A percentile compares a stretch with the other conserved stretches of the same genome.
These are phyloP conservation scores for Megaceryle maxima DNA, from an alignment of 2,113 vertebrate species.

Conservation along the genomic window DNA sequence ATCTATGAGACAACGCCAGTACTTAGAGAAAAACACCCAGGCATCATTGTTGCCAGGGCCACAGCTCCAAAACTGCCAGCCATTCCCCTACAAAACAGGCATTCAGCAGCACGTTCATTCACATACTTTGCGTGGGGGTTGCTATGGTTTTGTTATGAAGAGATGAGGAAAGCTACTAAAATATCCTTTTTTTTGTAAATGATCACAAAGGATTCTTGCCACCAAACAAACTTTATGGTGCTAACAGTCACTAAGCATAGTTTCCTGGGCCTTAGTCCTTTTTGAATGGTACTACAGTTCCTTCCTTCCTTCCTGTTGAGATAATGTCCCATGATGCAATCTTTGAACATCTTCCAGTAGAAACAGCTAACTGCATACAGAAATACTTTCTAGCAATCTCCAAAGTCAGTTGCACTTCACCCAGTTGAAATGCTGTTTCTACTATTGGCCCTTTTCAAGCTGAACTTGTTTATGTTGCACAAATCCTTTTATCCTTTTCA, in stretches of 20 bases:
- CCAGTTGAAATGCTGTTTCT: neutral
- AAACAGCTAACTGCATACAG: neutral
- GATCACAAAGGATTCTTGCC: neutral
- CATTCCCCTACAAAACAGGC: constrained; percentile 24
- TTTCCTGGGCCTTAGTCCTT: neutral
- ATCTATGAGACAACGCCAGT: neutral
- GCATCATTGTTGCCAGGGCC: neutral
- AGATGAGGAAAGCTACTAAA: neutral
- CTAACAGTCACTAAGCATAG: neutral
- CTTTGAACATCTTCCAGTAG: neutral
- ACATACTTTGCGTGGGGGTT: constrained; percentile 3
- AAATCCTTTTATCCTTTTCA: neutral
- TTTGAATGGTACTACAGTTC: neutral
- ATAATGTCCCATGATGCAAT: neutral
- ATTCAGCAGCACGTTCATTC: neutral
- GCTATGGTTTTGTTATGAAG: constrained; percentile 43
- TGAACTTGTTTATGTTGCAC: neutral
- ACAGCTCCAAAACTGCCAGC: constrained; percentile 21
- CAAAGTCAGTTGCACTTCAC: neutral
- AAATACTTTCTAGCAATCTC: constrained; percentile 13
- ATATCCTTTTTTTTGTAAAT: neutral
- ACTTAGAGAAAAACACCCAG: neutral
- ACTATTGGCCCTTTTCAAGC: neutral
- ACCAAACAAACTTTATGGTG: neutral
- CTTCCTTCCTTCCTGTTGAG: constrained; percentile 44